Base-by-base conservation (phyloP, 2,888 invertebrate species). In the Exephanes ischioxanthus region DNA sequence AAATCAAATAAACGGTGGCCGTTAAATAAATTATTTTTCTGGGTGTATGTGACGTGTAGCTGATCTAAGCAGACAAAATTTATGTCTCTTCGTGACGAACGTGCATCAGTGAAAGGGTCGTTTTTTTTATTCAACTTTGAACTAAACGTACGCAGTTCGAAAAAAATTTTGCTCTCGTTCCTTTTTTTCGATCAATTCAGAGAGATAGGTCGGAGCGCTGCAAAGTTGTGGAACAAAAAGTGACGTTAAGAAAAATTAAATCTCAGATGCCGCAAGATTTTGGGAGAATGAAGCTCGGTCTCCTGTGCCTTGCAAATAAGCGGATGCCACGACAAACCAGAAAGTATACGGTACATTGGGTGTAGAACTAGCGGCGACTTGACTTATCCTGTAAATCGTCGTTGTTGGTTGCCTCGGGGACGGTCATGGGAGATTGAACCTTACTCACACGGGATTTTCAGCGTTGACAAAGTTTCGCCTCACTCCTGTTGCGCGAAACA, bases 341-440 rank as follows among this genome's bases (percentile, higher is more conserved):
- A 53, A 77, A 78, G 41, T 79, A 67, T 22, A 53, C 58, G 55
- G 61, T 53, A 75, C 41, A 41, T 53, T 61, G 66, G 66, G 22
- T 72, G 14, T 58, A 26, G 14, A 5, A n/a, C 16, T 45, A 22
- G 19, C 26, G 48, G 22, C 26, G 45, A 45, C 68, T 41, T 5
- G 75, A 58, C 9, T 81, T 66, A 30, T 61, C 58, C 45, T 73
- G 68, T 73, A 66, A 19, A 19, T 53, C 55, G 72, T 41, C 71
- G 81, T 75, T 63, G 45, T 66, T 66, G 66, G 66, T 58, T 58
- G 22, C 19, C 58, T 58, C 55, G 75, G 66, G 66, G 66, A 68
- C 45, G 55, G 37, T 37, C 53, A 72, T 63, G 55, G 51, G 81
- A 79, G 77, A 86, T 84, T 86, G 80, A 84, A 86, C 84, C 80